Base-by-base conservation (phyloP, 2,888 invertebrate species). In the Frankliniella fusca region DNA sequence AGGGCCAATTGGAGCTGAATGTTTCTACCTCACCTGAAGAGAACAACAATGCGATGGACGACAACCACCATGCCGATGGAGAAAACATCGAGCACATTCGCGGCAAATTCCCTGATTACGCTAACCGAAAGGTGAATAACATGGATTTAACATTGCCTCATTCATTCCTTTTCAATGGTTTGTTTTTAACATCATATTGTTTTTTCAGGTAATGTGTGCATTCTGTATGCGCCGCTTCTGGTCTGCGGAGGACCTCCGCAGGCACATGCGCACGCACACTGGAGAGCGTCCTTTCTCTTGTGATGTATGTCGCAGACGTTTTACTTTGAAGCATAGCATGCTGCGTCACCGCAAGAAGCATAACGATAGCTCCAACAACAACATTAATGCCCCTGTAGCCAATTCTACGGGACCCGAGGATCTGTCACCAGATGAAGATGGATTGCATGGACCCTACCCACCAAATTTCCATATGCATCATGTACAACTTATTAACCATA, bases 251-350 rank as follows among this genome's bases (percentile, higher is more conserved):
- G 97, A 98, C 88, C 90, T 97, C 9, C 91, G 97, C 0, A 92
- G 97, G 0, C 98, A 98, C 88, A 97, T 97, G 96, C 90, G 97
- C 28, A 97, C 97, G 0, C 97, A 98, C 87, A 95, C 95, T 0
- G 97, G 97, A 0, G 97, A 97, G 87, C 90, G 97, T 1, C 97
- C 97, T 0, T 97, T 97, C 88, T 94, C 95, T 83, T 97, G 97
- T 87, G 95, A 96, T 88, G 93, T 96, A 80, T 97, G 97, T 88
- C 89, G 94, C 65, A 91, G 97, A 10, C 92, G 95, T 84, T 97
- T 97, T 89, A 97, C 97, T 0, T 89, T 97, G 80, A 97, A 97
- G 87, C 97, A 97, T 90, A 96, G 96, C 88, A 97, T 97, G 97
- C 90, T 97, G 85, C 92, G 97, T 0, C 97, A 97, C 87, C 91